Evolutionary conservation across 2,113 vertebrate species (phyloP).

Genomic region (Syngnathus typhle): DNA sequence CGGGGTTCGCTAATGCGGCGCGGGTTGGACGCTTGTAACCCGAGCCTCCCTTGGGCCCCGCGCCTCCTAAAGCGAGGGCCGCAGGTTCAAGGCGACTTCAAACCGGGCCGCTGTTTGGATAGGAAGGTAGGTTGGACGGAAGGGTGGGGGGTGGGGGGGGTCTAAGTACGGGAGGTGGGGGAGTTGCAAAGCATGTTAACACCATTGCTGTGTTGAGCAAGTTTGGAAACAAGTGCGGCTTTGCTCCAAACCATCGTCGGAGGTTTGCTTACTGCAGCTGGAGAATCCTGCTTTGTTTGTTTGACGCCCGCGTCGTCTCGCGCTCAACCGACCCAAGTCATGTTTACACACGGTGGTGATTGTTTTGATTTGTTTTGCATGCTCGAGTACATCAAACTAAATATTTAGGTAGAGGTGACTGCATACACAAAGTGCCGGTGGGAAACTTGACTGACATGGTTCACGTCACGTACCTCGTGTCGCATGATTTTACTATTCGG

Average conservation of each 20-base stretch:
- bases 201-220: slow-evolving; percentile 70
- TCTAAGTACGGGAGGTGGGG: slow-evolving; percentile 24
- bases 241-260: slow-evolving; percentile 42
- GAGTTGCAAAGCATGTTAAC: slow-evolving; percentile 64
- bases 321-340: slow-evolving; percentile 5
- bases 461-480: no score
- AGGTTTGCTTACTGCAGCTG: slow-evolving; percentile 9
- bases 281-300: slow-evolving; percentile 20
- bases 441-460: not conserved
- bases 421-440: not conserved
- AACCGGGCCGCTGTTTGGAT: slow-evolving; percentile 42
- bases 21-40: slow-evolving; percentile 75
- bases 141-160: no score
- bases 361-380: not conserved
- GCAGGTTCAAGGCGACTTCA: slow-evolving; percentile 54
- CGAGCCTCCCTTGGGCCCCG: slow-evolving; percentile 71
- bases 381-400: not conserved
- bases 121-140: slow-evolving; percentile 37
- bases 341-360: not conserved
- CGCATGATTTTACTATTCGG: not conserved
- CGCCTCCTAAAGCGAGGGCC: slow-evolving; percentile 64
- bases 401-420: not conserved
- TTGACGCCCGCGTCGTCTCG: slow-evolving; percentile 10
- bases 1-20: slow-evolving; percentile 67
- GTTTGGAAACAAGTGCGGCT: slow-evolving; percentile 54